A percentile compares a stretch with the other conserved stretches of the same genome.
Evolutionary conservation across 2,113 vertebrate genomes (phyloP).

Genomic region (Syngnathus typhle): DNA sequence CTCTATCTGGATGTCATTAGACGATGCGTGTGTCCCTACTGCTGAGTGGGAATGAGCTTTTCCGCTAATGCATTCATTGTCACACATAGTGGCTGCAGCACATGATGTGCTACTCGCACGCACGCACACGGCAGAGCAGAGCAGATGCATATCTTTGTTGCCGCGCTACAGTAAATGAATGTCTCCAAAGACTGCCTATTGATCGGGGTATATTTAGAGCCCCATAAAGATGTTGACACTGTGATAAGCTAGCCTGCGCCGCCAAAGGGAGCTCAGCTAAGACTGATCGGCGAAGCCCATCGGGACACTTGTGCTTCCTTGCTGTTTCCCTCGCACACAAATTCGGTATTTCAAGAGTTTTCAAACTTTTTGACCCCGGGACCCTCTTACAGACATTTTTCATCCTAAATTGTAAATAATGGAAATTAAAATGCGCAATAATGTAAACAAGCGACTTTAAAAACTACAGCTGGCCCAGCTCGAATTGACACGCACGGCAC

Average conservation of each 20-base stretch:
- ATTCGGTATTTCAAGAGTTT: neutral
- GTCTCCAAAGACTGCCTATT: conserved; percentile 50
- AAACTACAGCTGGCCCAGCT: neutral
- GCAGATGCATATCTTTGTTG: conserved; percentile 48
- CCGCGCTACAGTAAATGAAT: conserved; percentile 58
- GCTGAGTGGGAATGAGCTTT: conserved; percentile 5
- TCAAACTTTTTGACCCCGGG: neutral
- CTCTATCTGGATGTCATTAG: neutral
- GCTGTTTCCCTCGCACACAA: conserved; percentile 20
- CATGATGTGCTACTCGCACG: neutral
- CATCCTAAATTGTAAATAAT: too few relatives aligned
- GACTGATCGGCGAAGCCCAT: conserved; percentile 40
- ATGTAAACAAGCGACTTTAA: neutral
- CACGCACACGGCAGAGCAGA: neutral
- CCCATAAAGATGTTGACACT: conserved; percentile 65
- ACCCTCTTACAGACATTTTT: too few relatives aligned
- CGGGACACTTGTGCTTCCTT: conserved; percentile 42
- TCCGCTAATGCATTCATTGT: neutral
- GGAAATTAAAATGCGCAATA: too few relatives aligned
- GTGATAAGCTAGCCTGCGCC: conserved; percentile 54
- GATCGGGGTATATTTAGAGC: conserved; percentile 64
- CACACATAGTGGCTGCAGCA: conserved; percentile 7
- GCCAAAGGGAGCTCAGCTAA: conserved; percentile 38
- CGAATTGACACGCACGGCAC: conserved; percentile 16
- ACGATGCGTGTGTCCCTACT: neutral